Evolutionary conservation across 2,797 vertebrate genomes (phyloP), one percentile per base, ranked within the genome.

Genomic region (Schizothorax lantsangensis): DNA sequence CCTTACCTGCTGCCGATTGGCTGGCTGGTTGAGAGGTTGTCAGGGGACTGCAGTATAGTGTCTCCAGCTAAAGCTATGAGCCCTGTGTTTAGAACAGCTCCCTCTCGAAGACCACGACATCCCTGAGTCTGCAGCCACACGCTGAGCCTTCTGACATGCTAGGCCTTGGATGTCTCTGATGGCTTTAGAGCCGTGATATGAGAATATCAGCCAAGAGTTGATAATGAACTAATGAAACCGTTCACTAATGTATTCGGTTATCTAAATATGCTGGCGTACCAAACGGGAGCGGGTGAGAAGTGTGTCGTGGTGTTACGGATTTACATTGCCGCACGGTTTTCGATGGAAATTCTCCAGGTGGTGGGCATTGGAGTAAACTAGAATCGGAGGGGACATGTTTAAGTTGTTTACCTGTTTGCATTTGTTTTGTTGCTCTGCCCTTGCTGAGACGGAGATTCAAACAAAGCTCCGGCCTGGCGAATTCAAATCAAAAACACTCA

Each of bases 391-490:
- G 85, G 86, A 89, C 86, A 82, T 90, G 85, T 90, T 89, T 89
- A 90, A 89, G 88, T 91, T 91, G 91, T 91, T 90, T 90, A 89
- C 89, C 88, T 91, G 91, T 90, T 91, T 85, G 83, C 84, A 88
- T 85, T 90, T 91, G 87, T 89, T 91, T 90, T 88, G 86, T 80
- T 89, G 81, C 86, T 75, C 40, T 75, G 62, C 86, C 86, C 88
- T 90, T 83, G 87, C 87, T 91, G 89, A 72, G 88, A 82, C 26
- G 38, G 47, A 91, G 88, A 83, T 88, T 89, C 88, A 86, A 89
- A 86, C 81, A 87, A 88, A 87, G 88, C 86, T 85, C 85, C 59
- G 86, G 79, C 89, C 88, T 89, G 87, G 89, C 84, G 89, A 91
- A 91, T 91, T 91, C 85, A 89, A 91, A 91, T 91, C 87, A 90